These are phyloP conservation scores for Tenebrio molitor DNA, from an alignment of 1,140 invertebrate genomes.

Conservation along the genomic window DNA sequence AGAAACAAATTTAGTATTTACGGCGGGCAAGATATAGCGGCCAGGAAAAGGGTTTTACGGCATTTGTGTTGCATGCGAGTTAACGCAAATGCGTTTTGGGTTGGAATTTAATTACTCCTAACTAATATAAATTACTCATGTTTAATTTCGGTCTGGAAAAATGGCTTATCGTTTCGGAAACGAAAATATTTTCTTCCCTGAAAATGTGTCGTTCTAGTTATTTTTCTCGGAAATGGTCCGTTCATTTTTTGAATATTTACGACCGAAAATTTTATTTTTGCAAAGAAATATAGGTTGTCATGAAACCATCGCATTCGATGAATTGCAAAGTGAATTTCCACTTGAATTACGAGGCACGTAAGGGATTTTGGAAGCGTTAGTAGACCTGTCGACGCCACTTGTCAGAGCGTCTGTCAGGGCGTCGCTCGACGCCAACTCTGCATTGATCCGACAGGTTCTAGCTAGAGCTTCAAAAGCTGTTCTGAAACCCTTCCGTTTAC, in stretches of 20 bases:
- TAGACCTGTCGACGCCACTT: constrained; percentile 47
- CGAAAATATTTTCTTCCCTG: not conserved
- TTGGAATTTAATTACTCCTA: constrained; percentile 30
- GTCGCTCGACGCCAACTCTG: constrained; percentile 32
- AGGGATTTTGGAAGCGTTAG: constrained; percentile 44
- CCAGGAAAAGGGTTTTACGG: constrained; percentile 6
- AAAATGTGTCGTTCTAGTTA: constrained; percentile 5
- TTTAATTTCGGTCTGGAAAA: not conserved
- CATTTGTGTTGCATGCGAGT: constrained; percentile 37
- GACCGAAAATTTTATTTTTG: constrained; percentile 17
- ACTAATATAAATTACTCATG: constrained; percentile 24
- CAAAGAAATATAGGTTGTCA: constrained; percentile 29
- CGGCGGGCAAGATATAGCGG: constrained; percentile 9
- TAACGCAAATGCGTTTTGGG: constrained; percentile 35
- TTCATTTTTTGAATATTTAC: constrained; percentile 28
- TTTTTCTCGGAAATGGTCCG: not conserved
- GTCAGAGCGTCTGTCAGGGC: constrained; percentile 45
- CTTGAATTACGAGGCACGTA: constrained; percentile 44
- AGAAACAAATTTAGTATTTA: constrained; percentile 25
- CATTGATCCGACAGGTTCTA: constrained; percentile 43
- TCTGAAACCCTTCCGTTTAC: constrained; percentile 45
- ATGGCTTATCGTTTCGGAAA: constrained; percentile 1
- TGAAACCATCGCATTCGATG: constrained; percentile 41
- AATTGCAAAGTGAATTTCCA: constrained; percentile 45
- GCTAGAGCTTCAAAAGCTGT: constrained; percentile 43